Conservation (phyloP, 2,113 vertebrate species). For the Piprites chloris region DNA sequence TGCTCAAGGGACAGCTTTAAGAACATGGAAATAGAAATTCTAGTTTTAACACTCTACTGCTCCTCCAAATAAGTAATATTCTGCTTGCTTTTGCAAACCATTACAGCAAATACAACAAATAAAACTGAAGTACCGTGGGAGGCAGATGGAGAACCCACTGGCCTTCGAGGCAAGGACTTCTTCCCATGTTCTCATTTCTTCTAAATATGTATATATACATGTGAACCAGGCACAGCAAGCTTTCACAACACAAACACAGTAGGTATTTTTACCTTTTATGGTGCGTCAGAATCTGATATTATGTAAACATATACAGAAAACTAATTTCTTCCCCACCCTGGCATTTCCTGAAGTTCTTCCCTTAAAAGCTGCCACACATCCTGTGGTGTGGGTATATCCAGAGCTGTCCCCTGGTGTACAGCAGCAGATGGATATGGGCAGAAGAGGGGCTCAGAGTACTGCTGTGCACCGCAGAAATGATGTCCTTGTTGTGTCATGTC, state of each 20-base stretch:
- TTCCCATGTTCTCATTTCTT: background rate
- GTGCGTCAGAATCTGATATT: background rate
- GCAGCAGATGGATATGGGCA: background rate
- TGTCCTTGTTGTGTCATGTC: accelerated
- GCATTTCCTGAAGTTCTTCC: background rate
- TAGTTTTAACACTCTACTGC: background rate
- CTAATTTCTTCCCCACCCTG: background rate
- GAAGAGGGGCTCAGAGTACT: background rate
- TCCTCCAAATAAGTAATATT: background rate
- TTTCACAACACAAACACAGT: background rate
- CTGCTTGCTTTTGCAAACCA: background rate
- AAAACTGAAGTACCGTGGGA: background rate
- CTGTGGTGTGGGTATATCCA: background rate
- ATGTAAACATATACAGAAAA: background rate
- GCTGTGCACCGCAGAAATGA: background rate
- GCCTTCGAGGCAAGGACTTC: background rate
- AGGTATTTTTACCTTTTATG: background rate
- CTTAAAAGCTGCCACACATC: background rate
- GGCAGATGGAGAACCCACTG: background rate
- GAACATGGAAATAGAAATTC: background rate
- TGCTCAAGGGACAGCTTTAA: background rate
- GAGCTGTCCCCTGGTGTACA: background rate
- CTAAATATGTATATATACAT: background rate
- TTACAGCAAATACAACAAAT: background rate
- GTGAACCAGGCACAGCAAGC: background rate